Conservation (phyloP, 2,888 invertebrate species). For the Thymelicus lineola region DNA sequence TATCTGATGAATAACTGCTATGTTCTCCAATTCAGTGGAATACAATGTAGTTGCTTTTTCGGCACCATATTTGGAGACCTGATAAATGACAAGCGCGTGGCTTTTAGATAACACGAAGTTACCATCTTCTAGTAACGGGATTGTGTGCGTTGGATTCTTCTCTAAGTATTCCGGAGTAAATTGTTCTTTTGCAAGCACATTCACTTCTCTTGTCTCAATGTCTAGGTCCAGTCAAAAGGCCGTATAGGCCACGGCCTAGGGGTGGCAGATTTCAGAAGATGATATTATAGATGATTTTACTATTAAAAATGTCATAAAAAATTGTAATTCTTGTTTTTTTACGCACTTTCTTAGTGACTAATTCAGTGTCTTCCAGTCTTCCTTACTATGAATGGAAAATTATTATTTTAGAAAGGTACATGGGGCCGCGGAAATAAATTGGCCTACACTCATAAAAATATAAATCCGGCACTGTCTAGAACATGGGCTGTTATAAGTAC, state of each 20-base stretch:
- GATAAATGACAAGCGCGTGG: slow-evolving; percentile 59
- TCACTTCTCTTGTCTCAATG: slow-evolving; percentile 47
- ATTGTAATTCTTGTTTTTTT: no score
- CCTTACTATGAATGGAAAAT: no score
- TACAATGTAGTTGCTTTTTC: slow-evolving; percentile 53
- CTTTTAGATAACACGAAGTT: slow-evolving; percentile 56
- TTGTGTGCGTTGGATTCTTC: slow-evolving; percentile 57
- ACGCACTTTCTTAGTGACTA: no score
- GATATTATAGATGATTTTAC: no score
- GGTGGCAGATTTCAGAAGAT: no score
- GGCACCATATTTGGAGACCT: slow-evolving; percentile 60
- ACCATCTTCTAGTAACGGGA: slow-evolving; percentile 60
- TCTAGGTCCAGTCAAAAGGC: slow-evolving; percentile 55
- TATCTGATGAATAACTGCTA: slow-evolving; percentile 55
- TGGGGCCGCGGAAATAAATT: no score
- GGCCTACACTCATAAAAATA: no score
- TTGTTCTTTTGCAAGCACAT: slow-evolving; percentile 47
- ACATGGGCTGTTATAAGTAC: slow-evolving; percentile 54
- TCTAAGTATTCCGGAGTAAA: slow-evolving; percentile 51
- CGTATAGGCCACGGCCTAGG: no score
- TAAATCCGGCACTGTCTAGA: no score
- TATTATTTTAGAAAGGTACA: no score
- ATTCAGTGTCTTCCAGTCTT: no score
- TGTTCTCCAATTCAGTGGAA: slow-evolving; percentile 52
- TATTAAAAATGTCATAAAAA: no score